A percentile compares a stretch with the other conserved stretches of the same genome.
Evolutionary conservation across 2,797 vertebrate species (phyloP).

Genomic region (Pangasius mekongensis): DNA sequence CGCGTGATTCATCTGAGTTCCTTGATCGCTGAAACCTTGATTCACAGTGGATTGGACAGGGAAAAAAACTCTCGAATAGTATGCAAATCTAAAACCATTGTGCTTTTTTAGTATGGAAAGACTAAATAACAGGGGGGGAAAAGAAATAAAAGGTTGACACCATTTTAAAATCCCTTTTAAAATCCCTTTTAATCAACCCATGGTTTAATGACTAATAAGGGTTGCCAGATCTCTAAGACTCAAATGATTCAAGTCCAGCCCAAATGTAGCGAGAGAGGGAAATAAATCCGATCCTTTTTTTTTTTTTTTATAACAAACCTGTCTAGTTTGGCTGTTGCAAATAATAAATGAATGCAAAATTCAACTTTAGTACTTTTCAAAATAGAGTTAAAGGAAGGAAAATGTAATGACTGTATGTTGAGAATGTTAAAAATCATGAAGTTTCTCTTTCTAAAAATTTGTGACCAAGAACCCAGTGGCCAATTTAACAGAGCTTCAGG

Average conservation of each 20-base stretch:
- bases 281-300: neutral
- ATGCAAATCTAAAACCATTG: neutral
- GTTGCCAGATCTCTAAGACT: neutral
- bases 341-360: neutral
- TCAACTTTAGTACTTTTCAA: neutral
- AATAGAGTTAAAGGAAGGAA: neutral
- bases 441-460: no score
- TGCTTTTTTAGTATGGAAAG: neutral
- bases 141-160: neutral
- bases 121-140: neutral
- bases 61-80: neutral
- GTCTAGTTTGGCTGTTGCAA: neutral
- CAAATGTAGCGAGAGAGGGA: neutral
- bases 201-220: neutral
- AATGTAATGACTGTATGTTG: neutral
- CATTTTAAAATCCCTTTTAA: neutral
- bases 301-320: neutral
- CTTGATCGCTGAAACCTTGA: neutral
- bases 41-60: neutral
- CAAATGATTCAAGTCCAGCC: neutral
- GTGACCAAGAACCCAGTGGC: no score
- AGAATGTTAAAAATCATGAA: neutral
- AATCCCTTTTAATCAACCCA: neutral
- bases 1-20: neutral
- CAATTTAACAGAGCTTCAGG: no score